phyloP scores from a whole-genome alignment of 2,113 vertebrate species.

The Columbina picui region DNA sequence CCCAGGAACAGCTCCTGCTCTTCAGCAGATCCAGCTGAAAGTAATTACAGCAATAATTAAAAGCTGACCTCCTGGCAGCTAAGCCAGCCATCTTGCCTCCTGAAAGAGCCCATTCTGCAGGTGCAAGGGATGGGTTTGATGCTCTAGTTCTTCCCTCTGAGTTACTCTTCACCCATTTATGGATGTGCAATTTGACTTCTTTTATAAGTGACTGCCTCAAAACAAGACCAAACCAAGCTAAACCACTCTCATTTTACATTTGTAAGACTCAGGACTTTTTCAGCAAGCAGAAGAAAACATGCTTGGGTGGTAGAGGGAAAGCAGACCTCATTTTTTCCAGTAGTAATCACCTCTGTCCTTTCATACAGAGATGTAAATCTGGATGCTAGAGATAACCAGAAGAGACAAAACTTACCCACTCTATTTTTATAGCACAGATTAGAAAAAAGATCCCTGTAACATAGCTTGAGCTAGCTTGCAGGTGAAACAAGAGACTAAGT shows the following conservation, averaged over 20 bases:
- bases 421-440: neutral
- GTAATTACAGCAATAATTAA: constrained; percentile 22
- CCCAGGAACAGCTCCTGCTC: neutral
- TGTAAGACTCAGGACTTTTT: neutral
- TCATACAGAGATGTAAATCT: neutral
- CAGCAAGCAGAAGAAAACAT: neutral
- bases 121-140: neutral
- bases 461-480: neutral
- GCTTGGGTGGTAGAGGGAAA: neutral
- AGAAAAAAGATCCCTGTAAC: neutral
- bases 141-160: neutral
- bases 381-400: neutral
- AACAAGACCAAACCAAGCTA: neutral
- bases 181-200: neutral
- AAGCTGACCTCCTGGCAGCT: neutral
- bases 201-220: neutral
- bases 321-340: neutral
- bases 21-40: neutral
- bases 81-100: neutral
- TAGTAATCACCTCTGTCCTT: neutral
- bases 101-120: neutral
- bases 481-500: neutral
- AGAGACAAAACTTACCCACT: neutral
- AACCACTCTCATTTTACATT: neutral
- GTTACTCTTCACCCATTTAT: neutral